These are phyloP conservation scores for Phalacrocorax carbo DNA, from an alignment of 2,113 vertebrate species.

Conservation along the genomic window DNA sequence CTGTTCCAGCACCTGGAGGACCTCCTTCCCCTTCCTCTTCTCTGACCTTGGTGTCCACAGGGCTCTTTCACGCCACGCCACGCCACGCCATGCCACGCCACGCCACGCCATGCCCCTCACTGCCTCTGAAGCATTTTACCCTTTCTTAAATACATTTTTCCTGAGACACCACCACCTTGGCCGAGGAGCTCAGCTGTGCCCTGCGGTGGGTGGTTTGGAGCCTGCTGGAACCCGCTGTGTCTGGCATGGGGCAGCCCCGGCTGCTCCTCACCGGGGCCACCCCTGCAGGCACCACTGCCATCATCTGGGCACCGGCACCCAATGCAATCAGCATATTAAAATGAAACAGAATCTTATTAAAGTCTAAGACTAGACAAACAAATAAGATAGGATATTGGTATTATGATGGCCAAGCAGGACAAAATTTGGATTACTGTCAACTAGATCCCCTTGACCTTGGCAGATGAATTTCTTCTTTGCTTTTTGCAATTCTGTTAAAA, in stretches of 20 bases:
- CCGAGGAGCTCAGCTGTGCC: not conserved
- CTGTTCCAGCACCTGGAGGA: not conserved
- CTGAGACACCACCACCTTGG: too few relatives aligned
- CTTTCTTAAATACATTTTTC: not conserved
- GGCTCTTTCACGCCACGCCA: not conserved
- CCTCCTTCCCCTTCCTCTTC: not conserved
- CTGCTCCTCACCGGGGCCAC: too few relatives aligned
- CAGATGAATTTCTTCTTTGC: not conserved
- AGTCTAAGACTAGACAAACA: not conserved
- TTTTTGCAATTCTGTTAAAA: not conserved
- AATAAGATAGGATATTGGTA: not conserved
- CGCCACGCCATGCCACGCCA: too few relatives aligned
- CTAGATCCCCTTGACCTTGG: not conserved
- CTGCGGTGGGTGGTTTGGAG: not conserved
- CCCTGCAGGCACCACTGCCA: not conserved
- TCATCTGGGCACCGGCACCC: accelerated
- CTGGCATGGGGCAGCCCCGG: not conserved
- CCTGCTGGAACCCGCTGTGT: accelerated
- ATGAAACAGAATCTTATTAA: not conserved
- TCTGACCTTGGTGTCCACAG: not conserved
- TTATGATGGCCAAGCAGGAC: not conserved
- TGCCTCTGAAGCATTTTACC: not conserved
- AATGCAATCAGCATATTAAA: not conserved
- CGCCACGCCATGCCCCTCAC: too few relatives aligned
- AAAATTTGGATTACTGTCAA: not conserved